Base-by-base conservation (phyloP, 2,797 vertebrate species). In the Neopelma chrysocephalum region DNA sequence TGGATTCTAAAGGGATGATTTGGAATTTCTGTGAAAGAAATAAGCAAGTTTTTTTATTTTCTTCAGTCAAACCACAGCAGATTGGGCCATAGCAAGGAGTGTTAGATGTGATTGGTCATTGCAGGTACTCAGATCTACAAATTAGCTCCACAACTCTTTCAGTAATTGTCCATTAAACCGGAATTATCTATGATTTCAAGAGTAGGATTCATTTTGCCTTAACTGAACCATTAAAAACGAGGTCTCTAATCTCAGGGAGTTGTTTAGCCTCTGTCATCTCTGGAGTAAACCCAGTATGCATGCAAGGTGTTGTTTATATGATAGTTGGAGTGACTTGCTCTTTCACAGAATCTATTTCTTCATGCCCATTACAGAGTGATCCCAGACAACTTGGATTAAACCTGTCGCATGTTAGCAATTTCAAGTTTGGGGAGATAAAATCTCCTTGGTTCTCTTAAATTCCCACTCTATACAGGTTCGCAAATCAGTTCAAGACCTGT, bases 1-100 rank as follows among this genome's bases (percentile, higher is more conserved):
- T 69, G 36, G 75, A 76, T 86, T 83, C 58, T 79, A 78, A 68
- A 85, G 8, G 15, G 10, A 81, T 68, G 38, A 69, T 69, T 88
- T 56, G 84, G 16, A 76, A 76, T 65, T 80, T 90, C 60, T 77
- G 32, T 3, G 15, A 18, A 72, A 51, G 43, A 70, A 81, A 70
- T 22, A 32, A 61, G 6, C 3, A 29, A 83, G 18, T 20, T 42
- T 60, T 6, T 12, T 50, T 22, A 29, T 83, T 66, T 70, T 5
- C 6, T 78, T 85, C 25, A 42, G 14, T 70, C 27, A 23, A 75
- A 5, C 7, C 27, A 22, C 23, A 69, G 61, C 36, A 75, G 10
- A 69, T 11, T 51, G 31, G 10, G 8, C 7, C 11, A 53, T 51
- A 85, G 64, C 5, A 5, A 40, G 45, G n/a, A 78, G 7, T 26